These are phyloP conservation scores for Doryteuthis pealeii DNA, from an alignment of 1,140 invertebrate species.

Conservation along the genomic window DNA sequence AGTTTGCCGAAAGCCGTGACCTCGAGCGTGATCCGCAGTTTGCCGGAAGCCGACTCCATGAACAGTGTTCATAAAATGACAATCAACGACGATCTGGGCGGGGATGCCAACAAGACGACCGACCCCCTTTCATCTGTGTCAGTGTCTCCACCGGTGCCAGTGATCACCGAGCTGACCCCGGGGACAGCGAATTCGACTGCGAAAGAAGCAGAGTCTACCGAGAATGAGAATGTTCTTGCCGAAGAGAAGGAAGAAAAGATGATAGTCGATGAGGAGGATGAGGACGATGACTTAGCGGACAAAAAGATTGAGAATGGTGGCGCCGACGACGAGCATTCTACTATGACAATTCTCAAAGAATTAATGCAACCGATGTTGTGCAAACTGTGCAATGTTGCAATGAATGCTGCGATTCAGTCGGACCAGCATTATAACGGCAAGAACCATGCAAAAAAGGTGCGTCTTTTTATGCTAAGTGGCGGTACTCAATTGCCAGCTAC, in stretches of 20 bases:
- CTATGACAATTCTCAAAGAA: slow-evolving; percentile 29
- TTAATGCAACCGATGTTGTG: slow-evolving; percentile 41
- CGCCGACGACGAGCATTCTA: background rate
- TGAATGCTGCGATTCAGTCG: slow-evolving; percentile 39
- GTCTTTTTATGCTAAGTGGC: slow-evolving; percentile 26
- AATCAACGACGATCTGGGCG: background rate
- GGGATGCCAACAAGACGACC: background rate
- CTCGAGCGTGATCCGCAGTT: background rate
- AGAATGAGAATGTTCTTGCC: background rate
- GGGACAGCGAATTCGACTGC: background rate
- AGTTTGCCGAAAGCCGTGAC: background rate
- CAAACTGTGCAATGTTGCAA: slow-evolving; percentile 38
- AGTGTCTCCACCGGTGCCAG: background rate
- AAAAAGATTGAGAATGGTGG: slow-evolving; percentile 18
- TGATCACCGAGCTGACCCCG: background rate
- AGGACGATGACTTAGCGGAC: background rate
- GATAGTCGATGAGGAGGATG: background rate
- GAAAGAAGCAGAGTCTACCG: background rate
- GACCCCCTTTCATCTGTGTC: background rate
- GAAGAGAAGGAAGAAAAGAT: too few species aligned
- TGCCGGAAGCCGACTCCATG: background rate
- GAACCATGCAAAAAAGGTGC: slow-evolving; percentile 43
- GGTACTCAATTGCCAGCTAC: slow-evolving; percentile 7
- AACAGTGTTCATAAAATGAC: background rate
- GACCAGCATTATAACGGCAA: slow-evolving; percentile 43